Base-by-base conservation (phyloP, 2,888 invertebrate genomes). In the Biston betularia region DNA sequence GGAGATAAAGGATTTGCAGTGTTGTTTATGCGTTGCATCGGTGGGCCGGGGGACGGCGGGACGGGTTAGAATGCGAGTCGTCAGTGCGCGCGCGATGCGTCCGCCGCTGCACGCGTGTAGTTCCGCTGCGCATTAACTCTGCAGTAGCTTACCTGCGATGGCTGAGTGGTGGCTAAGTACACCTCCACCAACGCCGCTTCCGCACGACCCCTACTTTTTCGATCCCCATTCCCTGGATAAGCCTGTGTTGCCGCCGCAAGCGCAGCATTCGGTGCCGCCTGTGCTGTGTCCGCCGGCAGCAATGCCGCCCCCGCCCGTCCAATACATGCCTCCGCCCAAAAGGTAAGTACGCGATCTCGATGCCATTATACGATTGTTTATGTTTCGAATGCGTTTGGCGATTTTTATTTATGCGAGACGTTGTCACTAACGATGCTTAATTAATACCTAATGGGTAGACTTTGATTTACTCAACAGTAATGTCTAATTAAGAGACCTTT, bases 1-100 rank as follows among this genome's bases (percentile, higher is more conserved):
- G 73, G 80, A 86, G 87, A 89, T 90, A 90, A 89, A 88, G 88
- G 86, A 88, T 88, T 89, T 86, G 90, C 89, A 88, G 85, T 87
- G 46, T 88, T 88, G 89, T 89, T 89, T 86, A 87, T 86, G 85
- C 84, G 84, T 85, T 84, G 85, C 83, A 83, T 80, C 81, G 85
- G 80, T 63, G 68, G 42, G 61, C 69, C 45, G 80, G 73, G 82
- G 78, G 80, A 74, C 81, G 75, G 80, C n/a, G 80, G 5, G 45
- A 14, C 76, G 80, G 75, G 79, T 78, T 75, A 75, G 58, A 38
- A 38, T 38, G 38, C 52, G 14, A 53, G 44, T 14, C 73, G 76
- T 80, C 86, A 89, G 89, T 89, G 86, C 80, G 87, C 88, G 83
- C 84, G 83, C 87, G 88, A 80, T 86, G 82, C 82, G 86, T 78